Evolutionary conservation across 2,113 vertebrate genomes (phyloP).

Genomic region (Toxostoma redivivum): DNA sequence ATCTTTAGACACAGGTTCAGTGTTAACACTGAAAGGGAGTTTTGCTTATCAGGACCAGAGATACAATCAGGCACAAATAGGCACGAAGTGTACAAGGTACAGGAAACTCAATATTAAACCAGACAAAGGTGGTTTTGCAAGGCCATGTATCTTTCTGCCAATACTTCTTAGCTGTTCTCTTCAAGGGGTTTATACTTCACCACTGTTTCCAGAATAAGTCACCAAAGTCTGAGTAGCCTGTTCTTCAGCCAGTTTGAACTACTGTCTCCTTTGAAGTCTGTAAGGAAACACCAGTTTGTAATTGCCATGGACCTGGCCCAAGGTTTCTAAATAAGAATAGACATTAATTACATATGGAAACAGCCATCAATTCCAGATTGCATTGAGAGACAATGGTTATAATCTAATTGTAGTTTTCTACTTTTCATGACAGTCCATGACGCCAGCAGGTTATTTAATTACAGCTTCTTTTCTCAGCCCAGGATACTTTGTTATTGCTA

Average conservation of each 20-base stretch:
- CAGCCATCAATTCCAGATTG: background rate
- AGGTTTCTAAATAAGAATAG: background rate
- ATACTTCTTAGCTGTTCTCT: background rate
- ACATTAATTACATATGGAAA: constrained; percentile 14
- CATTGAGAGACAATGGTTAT: background rate
- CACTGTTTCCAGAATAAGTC: background rate
- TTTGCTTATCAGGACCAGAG: background rate
- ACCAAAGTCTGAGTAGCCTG: background rate
- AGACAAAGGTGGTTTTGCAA: background rate
- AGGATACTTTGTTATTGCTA: background rate
- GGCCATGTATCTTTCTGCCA: background rate
- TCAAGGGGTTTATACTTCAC: background rate
- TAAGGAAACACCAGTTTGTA: background rate
- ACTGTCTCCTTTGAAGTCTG: background rate
- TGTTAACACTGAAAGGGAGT: background rate
- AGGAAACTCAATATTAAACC: background rate
- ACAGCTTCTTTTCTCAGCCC: background rate
- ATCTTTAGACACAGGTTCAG: background rate
- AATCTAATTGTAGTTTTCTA: constrained; percentile 33
- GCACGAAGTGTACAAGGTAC: background rate
- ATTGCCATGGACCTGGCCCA: background rate
- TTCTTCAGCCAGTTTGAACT: background rate
- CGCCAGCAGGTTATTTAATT: constrained; percentile 33
- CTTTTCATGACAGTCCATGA: background rate
- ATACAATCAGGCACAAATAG: background rate